Evolutionary conservation across 2,113 vertebrate genomes (phyloP).

Genomic region (Ailurus styani): DNA sequence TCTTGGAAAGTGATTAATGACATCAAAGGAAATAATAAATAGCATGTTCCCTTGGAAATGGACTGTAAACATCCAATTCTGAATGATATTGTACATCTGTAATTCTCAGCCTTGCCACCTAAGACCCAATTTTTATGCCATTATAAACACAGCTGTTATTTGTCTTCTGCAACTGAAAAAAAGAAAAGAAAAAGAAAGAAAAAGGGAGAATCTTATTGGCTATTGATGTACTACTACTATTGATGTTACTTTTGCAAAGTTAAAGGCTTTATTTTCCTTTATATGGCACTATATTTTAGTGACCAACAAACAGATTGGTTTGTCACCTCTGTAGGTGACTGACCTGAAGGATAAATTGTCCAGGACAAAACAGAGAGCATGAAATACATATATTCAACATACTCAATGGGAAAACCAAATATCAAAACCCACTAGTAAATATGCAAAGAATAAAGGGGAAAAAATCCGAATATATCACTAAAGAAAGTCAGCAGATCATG

Average conservation of each 20-base stretch:
- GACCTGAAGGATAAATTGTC: background rate
- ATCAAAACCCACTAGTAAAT: background rate
- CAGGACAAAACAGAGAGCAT: background rate
- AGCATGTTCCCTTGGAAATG: conserved; percentile 74
- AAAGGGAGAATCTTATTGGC: conserved; percentile 10
- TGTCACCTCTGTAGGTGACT: background rate
- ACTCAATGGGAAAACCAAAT: too few relatives aligned
- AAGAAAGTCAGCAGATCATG: background rate
- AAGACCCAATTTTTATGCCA: conserved; percentile 83
- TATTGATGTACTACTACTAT: conserved; percentile 37
- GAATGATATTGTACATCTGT: conserved; percentile 82
- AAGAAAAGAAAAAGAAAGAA: conserved; percentile 78
- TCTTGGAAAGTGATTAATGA: conserved; percentile 81
- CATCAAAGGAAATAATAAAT: conserved; percentile 81
- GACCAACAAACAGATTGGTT: background rate
- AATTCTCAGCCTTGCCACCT: conserved; percentile 80
- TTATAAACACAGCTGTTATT: conserved; percentile 89
- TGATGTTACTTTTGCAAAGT: conserved; percentile 66
- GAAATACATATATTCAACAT: background rate
- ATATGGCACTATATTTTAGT: conserved; percentile 36
- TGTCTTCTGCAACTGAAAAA: conserved; percentile 81
- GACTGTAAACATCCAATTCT: conserved; percentile 74
- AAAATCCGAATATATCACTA: background rate
- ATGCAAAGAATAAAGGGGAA: background rate
- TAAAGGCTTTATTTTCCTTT: conserved; percentile 62